These are phyloP conservation scores for Laterallus jamaicensis DNA, from an alignment of 2,113 vertebrate species.

Conservation along the genomic window DNA sequence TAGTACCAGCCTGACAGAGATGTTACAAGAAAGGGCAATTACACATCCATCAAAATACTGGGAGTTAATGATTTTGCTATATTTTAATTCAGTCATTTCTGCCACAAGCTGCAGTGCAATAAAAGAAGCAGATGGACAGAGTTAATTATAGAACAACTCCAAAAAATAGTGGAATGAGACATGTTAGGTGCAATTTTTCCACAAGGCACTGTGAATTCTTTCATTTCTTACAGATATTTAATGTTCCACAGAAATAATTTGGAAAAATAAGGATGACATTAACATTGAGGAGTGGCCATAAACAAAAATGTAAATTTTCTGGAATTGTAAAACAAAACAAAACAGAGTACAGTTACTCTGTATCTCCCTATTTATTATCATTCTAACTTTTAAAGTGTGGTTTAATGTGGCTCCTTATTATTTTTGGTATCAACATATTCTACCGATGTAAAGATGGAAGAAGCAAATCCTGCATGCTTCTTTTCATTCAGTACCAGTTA, in stretches of 20 bases:
- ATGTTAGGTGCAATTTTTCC: not conserved
- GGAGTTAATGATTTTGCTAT: not conserved
- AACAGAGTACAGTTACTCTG: not conserved
- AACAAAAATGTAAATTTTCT: not conserved
- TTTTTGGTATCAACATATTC: not conserved
- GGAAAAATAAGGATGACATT: not conserved
- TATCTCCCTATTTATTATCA: not conserved
- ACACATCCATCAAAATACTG: not conserved
- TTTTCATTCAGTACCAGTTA: not conserved
- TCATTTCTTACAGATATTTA: not conserved
- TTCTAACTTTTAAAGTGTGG: not conserved
- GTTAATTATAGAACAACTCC: not conserved
- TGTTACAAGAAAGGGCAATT: not conserved
- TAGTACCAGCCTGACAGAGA: not conserved
- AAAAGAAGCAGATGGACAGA: not conserved
- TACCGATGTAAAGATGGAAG: not conserved
- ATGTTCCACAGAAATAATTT: too few species aligned
- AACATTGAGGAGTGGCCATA: not conserved
- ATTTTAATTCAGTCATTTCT: constrained; percentile 1
- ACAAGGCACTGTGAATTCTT: not conserved
- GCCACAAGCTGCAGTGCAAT: not conserved
- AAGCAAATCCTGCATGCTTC: not conserved
- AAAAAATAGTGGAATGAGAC: not conserved
- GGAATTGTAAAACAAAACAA: too few species aligned
- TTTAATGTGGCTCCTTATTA: not conserved